Evolutionary conservation across 2,888 invertebrate species (phyloP).

Genomic region (Tortrix viridana): DNA sequence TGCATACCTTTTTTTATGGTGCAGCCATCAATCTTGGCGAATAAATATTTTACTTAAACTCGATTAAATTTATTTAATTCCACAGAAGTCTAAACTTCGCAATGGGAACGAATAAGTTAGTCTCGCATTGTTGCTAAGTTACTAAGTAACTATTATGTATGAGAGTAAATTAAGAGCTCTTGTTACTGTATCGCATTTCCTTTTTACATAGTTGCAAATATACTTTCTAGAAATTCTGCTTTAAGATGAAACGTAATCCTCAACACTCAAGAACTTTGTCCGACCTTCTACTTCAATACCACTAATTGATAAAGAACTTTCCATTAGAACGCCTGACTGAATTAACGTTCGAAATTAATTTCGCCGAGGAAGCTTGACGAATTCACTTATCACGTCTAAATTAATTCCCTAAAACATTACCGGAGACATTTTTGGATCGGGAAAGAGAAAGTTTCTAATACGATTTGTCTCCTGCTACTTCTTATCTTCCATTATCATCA

Average conservation of each 20-base stretch:
- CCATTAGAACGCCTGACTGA: slow-evolving; percentile 48
- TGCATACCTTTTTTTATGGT: slow-evolving; percentile 14
- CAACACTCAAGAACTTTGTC: slow-evolving; percentile 1
- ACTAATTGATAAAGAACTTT: slow-evolving; percentile 43
- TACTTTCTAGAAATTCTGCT: slow-evolving; percentile 12
- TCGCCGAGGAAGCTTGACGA: slow-evolving; percentile 57
- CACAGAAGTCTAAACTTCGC: too few relatives aligned
- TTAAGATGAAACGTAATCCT: slow-evolving; percentile 12
- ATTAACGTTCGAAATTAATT: slow-evolving; percentile 58
- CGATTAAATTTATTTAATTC: too few relatives aligned
- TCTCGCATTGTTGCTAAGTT: slow-evolving; percentile 21
- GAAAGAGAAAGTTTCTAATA: slow-evolving; percentile 58
- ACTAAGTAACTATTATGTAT: slow-evolving; percentile 16
- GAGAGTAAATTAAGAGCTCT: slow-evolving; percentile 7
- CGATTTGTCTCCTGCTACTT: slow-evolving; percentile 65
- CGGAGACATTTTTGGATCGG: slow-evolving; percentile 54
- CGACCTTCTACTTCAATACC: slow-evolving; percentile 22
- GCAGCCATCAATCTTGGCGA: slow-evolving; percentile 15
- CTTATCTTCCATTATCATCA: slow-evolving; percentile 53
- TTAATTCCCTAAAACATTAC: slow-evolving; percentile 57
- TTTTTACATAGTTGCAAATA: slow-evolving; percentile 23
- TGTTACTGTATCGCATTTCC: slow-evolving; percentile 21
- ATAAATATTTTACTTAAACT: too few relatives aligned
- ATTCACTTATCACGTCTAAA: slow-evolving; percentile 61
- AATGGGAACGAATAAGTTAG: neutral